Conservation (phyloP, 2,888 invertebrate species). For the Nemoura dubitans region DNA sequence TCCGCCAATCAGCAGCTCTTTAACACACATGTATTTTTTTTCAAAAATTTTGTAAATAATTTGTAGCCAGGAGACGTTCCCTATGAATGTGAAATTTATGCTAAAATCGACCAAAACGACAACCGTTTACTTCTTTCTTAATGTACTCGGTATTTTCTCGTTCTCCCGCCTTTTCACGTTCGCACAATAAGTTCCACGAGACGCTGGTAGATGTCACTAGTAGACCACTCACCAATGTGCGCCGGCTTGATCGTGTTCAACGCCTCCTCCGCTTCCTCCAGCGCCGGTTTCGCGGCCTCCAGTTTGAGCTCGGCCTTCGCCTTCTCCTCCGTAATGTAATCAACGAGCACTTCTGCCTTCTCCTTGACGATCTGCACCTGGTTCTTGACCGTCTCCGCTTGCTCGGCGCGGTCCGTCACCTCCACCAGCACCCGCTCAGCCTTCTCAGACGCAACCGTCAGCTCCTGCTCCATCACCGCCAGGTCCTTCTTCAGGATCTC, state of each 20-base stretch:
- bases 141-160: too few species aligned
- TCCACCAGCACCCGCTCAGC: slow-evolving; percentile 86
- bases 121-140: too few species aligned
- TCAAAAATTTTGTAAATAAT: too few species aligned
- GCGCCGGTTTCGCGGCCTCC: slow-evolving; percentile 94
- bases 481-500: slow-evolving; percentile 90
- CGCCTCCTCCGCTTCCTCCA: slow-evolving; percentile 94
- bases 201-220: too few species aligned
- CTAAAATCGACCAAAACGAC: too few species aligned
- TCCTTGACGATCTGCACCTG: slow-evolving; percentile 96
- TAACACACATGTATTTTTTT: too few species aligned
- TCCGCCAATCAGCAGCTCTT: too few species aligned
- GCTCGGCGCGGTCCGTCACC: slow-evolving; percentile 92
- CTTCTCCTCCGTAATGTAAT: slow-evolving; percentile 89
- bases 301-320: slow-evolving; percentile 90
- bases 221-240: slow-evolving; percentile 72
- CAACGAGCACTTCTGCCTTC: slow-evolving; percentile 89
- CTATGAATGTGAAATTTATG: too few species aligned
- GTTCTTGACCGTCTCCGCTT: slow-evolving; percentile 94
- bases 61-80: too few species aligned
- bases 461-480: slow-evolving; percentile 93
- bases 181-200: too few species aligned
- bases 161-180: too few species aligned
- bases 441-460: slow-evolving; percentile 91
- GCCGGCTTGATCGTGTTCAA: slow-evolving; percentile 96